Base-by-base conservation (phyloP, 1,140 invertebrate genomes). In the Bombus breviceps region DNA sequence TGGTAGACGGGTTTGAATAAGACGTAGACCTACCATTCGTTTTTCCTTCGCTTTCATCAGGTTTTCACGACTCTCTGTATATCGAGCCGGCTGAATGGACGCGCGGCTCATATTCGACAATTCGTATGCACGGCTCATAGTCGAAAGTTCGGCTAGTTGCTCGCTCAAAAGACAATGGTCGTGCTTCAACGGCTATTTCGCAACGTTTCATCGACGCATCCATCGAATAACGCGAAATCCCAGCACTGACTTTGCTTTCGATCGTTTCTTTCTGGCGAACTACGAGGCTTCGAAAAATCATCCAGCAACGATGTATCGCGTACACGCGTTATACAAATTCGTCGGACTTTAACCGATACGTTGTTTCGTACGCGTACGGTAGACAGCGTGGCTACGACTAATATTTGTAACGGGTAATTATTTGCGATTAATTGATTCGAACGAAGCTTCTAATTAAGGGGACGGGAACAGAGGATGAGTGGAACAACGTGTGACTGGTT, bases 101-200 rank as follows among this genome's bases (percentile, higher is more conserved):
- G 80, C 47, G 84, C 84, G 77, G 78, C 81, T 89, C 88, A 89
- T 89, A 89, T 89, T 82, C 81, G 85, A 85, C 85, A 39, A 90
- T 90, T 90, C 74, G 81, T 87, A 90, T 89, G 89, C 89, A 74
- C 80, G 64, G 69, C 66, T 80, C 73, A 64, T 53, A 62, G 41
- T 82, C 37, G 87, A 78, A 83, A 59, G 83, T 89, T 89, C 84
- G 69, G 81, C 77, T 84, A 77, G 78, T 72, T 34, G 64, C 73
- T 43, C 28, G 34, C 64, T 68, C n/a, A 53, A 64, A 41, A 87
- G 89, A 89, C 88, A 87, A 87, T 85, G 68, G 81, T 87, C 82
- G 74, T 81, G 86, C 87, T 77, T 81, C 82, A 74, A 32, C 71
- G 41, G 73, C 32, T 79, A 87, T 89, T 80, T 76, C 53, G 75